phyloP scores from a whole-genome alignment of 2,113 vertebrate species.

The Tonatia bakeri region DNA sequence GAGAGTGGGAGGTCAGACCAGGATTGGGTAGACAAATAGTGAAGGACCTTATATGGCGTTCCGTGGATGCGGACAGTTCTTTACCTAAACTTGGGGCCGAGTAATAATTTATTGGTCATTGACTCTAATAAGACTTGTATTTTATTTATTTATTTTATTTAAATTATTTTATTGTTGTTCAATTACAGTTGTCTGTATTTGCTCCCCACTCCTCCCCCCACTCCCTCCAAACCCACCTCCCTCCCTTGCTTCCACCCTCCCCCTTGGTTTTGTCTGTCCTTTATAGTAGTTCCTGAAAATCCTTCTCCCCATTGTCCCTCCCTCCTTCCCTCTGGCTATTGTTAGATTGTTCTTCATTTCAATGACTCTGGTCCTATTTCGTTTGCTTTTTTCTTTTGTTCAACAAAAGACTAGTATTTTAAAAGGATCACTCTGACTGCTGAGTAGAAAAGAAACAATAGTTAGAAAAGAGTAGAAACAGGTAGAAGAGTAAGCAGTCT shows the following conservation, averaged over 20 bases:
- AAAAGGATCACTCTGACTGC: not conserved
- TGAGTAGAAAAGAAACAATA: not conserved
- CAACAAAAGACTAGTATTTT: not conserved
- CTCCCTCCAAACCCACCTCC: no score
- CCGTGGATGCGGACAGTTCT: not conserved
- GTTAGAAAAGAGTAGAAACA: not conserved
- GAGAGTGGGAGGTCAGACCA: not conserved
- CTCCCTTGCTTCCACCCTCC: no score
- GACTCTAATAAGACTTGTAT: not conserved
- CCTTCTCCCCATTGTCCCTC: no score
- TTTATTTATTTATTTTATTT: not conserved
- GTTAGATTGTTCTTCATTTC: no score
- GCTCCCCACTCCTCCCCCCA: no score
- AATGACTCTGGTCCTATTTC: no score
- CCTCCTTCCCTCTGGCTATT: no score
- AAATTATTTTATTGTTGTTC: no score
- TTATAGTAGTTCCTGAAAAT: no score
- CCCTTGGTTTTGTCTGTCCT: no score
- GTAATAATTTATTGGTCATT: not conserved
- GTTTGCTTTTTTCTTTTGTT: no score
- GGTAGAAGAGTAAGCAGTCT: not conserved
- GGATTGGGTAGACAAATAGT: not conserved
- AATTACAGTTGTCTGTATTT: no score
- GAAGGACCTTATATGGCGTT: fast-evolving
- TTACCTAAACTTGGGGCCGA: not conserved